Base-by-base conservation (phyloP, 2,888 invertebrate genomes). In the Netelia inedita region DNA sequence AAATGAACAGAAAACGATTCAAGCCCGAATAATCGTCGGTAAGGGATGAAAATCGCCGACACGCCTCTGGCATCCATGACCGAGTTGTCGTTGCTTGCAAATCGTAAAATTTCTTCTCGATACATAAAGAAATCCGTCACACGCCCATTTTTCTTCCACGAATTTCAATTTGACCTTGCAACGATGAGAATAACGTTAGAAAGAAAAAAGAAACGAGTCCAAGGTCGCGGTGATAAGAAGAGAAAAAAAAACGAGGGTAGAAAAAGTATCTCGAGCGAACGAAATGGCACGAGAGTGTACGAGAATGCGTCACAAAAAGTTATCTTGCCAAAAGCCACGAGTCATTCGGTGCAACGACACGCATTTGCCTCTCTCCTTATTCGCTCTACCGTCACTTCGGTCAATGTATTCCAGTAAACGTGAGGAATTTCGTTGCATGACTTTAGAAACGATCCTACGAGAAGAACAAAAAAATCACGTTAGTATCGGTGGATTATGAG, bases 141-240 rank as follows among this genome's bases (percentile, higher is more conserved):
- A 28, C 72, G 55, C 66, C 69, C 69, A 59, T 35, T 57, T 19
- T 69, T 68, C 55, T 73, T 68, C 55, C 43, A 57, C 35, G 55
- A 16, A 63, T 35, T 73, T 76, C 53, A 57, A 80, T 80, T 66
- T 53, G 66, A 59, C 55, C 23, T 21, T 59, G 21, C 11, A 19
- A 14, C 43, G 63, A 85, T 82, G 43, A 57, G 19, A 57, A 19
- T 19, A 21, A 59, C 46, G 57, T 75, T 55, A 6, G 53, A 19
- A 46, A 16, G 19, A 2, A 74, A 73, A 59, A 35, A 16, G 28
- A 83, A 87, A 83, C 23, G 55, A 84, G 82, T 79, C 78, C 85
- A 82, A 74, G 85, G 78, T 69, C 76, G 57, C 5, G 35, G 21
- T 55, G 21, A 50, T 28, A 81, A 66, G 23, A 19, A 14, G 19